phyloP scores from a whole-genome alignment of 1,140 invertebrate species.

The Drosophila parvula region DNA sequence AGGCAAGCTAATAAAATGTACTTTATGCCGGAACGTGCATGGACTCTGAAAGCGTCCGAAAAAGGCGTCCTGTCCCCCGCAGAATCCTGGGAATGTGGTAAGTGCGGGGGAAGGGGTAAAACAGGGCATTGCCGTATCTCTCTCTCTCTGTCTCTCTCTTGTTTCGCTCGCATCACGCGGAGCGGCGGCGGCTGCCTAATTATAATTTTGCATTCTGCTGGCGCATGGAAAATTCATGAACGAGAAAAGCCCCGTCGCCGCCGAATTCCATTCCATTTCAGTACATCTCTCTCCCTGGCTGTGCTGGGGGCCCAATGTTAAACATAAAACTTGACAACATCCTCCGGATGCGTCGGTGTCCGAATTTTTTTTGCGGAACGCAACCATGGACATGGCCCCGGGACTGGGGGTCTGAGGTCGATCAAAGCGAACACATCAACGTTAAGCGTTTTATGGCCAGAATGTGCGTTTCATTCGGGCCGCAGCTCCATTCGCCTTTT shows the following conservation, averaged over 20 bases:
- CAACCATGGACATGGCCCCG: neutral
- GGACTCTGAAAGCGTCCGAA: constrained; percentile 46
- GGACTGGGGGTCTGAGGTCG: constrained; percentile 3
- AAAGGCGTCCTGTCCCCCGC: constrained; percentile 2
- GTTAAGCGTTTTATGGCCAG: constrained; percentile 75
- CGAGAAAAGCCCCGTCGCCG: neutral
- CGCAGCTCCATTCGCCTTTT: constrained; percentile 16
- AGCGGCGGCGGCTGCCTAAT: constrained; percentile 61
- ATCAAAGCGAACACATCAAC: constrained; percentile 47
- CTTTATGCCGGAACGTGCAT: constrained; percentile 77
- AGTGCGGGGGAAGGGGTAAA: neutral
- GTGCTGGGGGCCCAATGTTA: constrained; percentile 41
- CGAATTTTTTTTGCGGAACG: neutral
- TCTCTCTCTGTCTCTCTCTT: constrained; percentile 28
- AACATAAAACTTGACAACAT: constrained; percentile 76
- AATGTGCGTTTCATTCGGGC: constrained; percentile 68
- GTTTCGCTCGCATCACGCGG: constrained; percentile 41
- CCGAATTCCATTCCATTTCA: constrained; percentile 17
- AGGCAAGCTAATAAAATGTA: constrained; percentile 79
- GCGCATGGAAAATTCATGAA: constrained; percentile 76
- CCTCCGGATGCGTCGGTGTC: constrained; percentile 47
- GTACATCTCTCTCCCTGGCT: constrained; percentile 3
- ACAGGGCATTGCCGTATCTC: constrained; percentile 9
- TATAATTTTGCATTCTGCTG: constrained; percentile 82
- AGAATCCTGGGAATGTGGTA: constrained; percentile 7